These are phyloP conservation scores for Physocephala rufipes DNA, from an alignment of 2,888 invertebrate genomes.

Conservation along the genomic window DNA sequence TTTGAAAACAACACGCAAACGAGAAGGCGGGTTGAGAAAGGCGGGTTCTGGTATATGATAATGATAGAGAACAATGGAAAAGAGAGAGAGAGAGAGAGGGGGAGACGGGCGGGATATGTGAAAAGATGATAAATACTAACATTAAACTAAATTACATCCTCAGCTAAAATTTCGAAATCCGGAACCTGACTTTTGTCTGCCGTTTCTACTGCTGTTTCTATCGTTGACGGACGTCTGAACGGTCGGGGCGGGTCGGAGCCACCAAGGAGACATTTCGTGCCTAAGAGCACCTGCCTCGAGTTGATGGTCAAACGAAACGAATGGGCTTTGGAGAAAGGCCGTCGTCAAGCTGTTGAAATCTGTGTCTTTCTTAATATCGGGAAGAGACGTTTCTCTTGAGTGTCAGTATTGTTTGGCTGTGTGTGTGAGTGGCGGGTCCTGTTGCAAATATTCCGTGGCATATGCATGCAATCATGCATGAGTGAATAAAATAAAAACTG, in stretches of 20 bases:
- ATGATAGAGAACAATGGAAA: constrained; percentile 42
- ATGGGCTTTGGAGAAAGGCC: constrained; percentile 26
- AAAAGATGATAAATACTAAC: constrained; percentile 63
- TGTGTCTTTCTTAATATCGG: not conserved
- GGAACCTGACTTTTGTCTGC: not conserved
- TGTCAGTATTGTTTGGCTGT: not conserved
- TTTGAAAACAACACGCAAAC: not conserved
- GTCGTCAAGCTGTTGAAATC: constrained; percentile 17
- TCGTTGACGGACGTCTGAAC: too few species aligned
- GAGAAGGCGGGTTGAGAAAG: constrained; percentile 19
- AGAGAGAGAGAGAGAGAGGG: too few species aligned
- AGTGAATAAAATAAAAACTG: constrained; percentile 44
- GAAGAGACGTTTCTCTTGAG: constrained; percentile 26
- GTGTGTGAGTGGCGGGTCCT: not conserved
- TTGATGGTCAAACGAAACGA: constrained; percentile 38
- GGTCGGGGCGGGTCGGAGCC: not conserved
- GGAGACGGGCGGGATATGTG: too few species aligned
- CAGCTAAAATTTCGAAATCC: constrained; percentile 10
- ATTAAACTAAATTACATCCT: constrained; percentile 65
- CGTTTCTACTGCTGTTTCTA: too few species aligned
- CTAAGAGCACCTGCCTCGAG: constrained; percentile 29
- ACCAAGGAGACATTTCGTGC: not conserved
- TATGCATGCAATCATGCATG: constrained; percentile 41
- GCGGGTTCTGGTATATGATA: constrained; percentile 24
- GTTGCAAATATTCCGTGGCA: constrained; percentile 28